Evolutionary conservation across 2,797 vertebrate species (phyloP), one percentile per base, ranked within the genome.

Genomic region (Muscicapa striata): DNA sequence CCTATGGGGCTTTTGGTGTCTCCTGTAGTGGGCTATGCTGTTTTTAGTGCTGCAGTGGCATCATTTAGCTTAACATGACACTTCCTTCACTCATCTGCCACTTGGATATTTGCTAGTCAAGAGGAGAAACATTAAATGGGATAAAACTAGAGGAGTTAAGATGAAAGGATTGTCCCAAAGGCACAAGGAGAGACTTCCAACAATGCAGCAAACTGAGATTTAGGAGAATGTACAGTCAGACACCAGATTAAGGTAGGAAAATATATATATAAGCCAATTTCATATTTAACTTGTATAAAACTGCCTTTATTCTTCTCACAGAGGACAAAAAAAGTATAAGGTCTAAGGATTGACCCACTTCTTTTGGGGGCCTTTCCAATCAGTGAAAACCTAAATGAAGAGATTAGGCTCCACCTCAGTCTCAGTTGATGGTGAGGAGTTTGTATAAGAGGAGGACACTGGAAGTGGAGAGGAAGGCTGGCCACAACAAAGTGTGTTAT

Each of bases 21-120:
- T 95, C 91, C 70, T 95, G 59, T 93, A 97, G 89, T 54, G 87
- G 34, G 29, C n/a, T 88, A 14, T 68, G 76, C 41, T 92, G 30
- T 36, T 87, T 97, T 72, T 80, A 83, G 82, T 89, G 70, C 18
- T 88, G 36, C 46, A 67, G 32, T 59, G 62, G 45, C 51, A 87
- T 94, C 52, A 5, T 96, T 96, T 97, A 95, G 92, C 81, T 95
- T 90, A 96, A 93, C 43, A 72, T 88, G 79, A 88, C 64, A 48
- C 34, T 79, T 76, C 20, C 68, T 87, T 96, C 72, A 74, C 57
- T 94, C 73, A 75, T 89, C 76, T 91, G 26, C 64, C 70, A 45
- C 0, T 0, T 94, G 67, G 38, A 62, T 68, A 22, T 69, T 91
- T 92, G 38, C 67, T 77, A 89, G 55, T 75, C 74, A 80, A 54